phyloP scores from a whole-genome alignment of 92 coral and sea anemone species.

The Siderastrea siderea region DNA sequence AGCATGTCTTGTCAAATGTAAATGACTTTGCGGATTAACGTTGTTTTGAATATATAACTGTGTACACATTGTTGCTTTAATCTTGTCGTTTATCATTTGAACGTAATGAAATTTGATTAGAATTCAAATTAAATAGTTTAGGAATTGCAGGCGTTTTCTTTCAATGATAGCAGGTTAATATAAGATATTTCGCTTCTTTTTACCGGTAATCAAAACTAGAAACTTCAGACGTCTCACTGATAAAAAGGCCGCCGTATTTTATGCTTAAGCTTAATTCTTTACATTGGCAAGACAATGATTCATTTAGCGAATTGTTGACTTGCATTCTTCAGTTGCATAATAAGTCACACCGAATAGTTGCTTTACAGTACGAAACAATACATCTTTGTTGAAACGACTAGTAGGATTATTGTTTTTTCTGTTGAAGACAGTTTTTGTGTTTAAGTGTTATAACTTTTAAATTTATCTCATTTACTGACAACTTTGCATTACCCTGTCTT shows the following conservation, averaged over 20 bases:
- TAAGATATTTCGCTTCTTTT: not conserved
- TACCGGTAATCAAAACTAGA: not conserved
- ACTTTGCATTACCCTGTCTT: not conserved
- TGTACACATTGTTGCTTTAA: not conserved
- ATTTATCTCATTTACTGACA: not conserved
- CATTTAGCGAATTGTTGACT: not conserved
- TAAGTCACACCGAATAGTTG: not conserved
- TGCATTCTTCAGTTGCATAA: not conserved
- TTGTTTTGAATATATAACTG: conserved; percentile 22
- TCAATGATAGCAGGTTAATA: too few relatives aligned
- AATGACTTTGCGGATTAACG: not conserved
- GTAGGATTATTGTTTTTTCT: not conserved
- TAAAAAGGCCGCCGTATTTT: too few relatives aligned
- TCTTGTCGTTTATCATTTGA: not conserved
- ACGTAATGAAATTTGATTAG: not conserved
- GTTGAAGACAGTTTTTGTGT: not conserved
- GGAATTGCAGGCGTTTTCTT: too few relatives aligned
- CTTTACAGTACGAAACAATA: not conserved
- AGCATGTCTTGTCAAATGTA: not conserved
- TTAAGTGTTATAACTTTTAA: not conserved
- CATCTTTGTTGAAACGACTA: not conserved
- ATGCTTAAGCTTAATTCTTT: not conserved
- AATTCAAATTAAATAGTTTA: too few relatives aligned
- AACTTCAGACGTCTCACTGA: not conserved
- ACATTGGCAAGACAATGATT: not conserved